Base-by-base conservation (phyloP, 1,140 invertebrate genomes). In the Drosophila baimaii region DNA sequence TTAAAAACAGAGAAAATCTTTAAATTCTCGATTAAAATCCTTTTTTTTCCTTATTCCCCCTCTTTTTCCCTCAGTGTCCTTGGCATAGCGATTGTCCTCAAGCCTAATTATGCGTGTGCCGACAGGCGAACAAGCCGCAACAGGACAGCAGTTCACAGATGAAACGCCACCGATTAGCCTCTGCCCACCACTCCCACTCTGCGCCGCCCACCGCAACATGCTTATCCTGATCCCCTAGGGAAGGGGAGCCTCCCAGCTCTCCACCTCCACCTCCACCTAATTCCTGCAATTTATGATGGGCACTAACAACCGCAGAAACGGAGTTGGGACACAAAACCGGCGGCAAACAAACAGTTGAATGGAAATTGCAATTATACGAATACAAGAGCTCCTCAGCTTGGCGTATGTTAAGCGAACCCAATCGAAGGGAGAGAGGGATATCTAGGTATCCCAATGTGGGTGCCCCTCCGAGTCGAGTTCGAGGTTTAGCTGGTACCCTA, bases 61-160 rank as follows among this genome's bases (percentile, higher is more conserved):
- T 15, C 21, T 27, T 0, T 41, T 61, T 47, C 1, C 21, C n/a
- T 5, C 61, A 66, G 62, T 77, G 73, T 25, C 31, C 9, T 17
- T 5, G 12, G 19, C 47, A 12, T 52, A 73, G 25, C 55, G 70
- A 76, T 76, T 76, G 62, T 76, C 61, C 35, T 63, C 79, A 66
- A 74, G 73, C 84, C 84, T 89, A 89, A 89, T 89, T 89, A 89
- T 89, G 84, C 84, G 84, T 89, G 74, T 51, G 80, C 77, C 74
- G 77, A 76, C 70, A 81, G 81, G 62, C 63, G 57, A 79, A 79
- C 80, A 76, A 72, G 66, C 73, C 59, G 62, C 46, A 41, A 56
- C 44, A 75, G 35, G 56, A 56, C 59, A 51, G 27, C n/a, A 31
- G 46, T 64, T 44, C 35, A 44, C 79, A 86, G 83, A 86, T 86